Base-by-base conservation (phyloP, 2,113 vertebrate species). In the Morone chrysops region DNA sequence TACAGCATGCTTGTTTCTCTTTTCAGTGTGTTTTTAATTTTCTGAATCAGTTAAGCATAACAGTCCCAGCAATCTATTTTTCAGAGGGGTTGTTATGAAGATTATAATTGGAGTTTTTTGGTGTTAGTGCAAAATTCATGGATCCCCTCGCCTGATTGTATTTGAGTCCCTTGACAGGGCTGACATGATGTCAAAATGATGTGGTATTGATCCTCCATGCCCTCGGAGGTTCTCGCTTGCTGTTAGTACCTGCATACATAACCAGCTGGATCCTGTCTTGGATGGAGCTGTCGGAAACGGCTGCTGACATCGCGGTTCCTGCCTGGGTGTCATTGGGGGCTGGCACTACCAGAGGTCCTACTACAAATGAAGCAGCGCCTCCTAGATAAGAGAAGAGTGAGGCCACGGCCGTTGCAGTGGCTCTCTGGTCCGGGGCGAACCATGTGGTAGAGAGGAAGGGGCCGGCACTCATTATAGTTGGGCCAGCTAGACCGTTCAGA, bases 391-490 rank as follows among this genome's bases (percentile, higher is more conserved):
- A 96, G 82, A 99, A 94, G 92, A 99, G 95, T 0, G 97, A 96
- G 0, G 97, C 98, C 3, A 99, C 95, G 0, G 98, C 98, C 0
- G 98, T 99, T 16, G 98, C 98, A 0, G 98, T 99, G 77, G 98
- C 97, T 53, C 98, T 96, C 77, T 99, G 97, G 54, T 99, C 97
- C 0, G 98, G 97, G 31, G 97, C 96, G 59, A 99, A 99, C 98
- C 98, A 99, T 0, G 98, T 99, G 0, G 98, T 99, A 63, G 98
- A 99, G 7, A 99, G 97, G 85, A 96, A 97, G 0, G 98, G 98
- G 2, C 97, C 97, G 0, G 97, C 97, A 0, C 97, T 99, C 96
- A 97, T 97, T 48, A 97, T 93, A 6, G 97, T 99, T 0, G 98
- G 98, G 5, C 98, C 98, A 0, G 97, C 98, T 86, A 99, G 78